Conservation (phyloP, 2,113 vertebrate genomes). For the Periophthalmodon schlosseri region DNA sequence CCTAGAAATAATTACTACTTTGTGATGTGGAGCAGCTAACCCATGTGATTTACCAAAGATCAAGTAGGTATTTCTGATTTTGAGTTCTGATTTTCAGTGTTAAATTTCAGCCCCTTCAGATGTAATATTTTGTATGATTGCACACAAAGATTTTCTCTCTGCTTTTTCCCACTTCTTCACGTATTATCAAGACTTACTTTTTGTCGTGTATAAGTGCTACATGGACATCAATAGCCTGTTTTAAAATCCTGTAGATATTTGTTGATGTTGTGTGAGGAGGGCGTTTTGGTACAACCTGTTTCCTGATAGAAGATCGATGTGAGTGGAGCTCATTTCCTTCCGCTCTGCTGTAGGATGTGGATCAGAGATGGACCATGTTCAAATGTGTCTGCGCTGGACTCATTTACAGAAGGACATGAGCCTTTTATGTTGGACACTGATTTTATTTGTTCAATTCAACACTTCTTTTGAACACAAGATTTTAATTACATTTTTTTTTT, state of each 20-base stretch:
- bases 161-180: neutral
- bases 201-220: neutral
- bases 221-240: neutral
- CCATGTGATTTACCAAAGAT: too few species aligned
- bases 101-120: too few species aligned
- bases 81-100: too few species aligned
- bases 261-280: slow-evolving; percentile 4
- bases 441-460: neutral
- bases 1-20: too few species aligned
- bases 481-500: too few species aligned
- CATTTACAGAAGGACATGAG: slow-evolving; percentile 27
- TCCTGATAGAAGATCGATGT: slow-evolving; percentile 8
- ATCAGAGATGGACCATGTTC: neutral
- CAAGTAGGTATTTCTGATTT: too few species aligned
- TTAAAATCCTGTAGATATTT: slow-evolving; percentile 3
- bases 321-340: neutral
- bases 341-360: neutral
- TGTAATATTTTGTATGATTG: neutral
- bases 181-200: neutral
- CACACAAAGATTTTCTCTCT: neutral
- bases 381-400: slow-evolving; percentile 15
- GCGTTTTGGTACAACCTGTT: neutral
- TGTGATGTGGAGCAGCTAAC: too few species aligned
- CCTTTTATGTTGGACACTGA: slow-evolving; percentile 12
- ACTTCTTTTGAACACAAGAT: too few species aligned